phyloP scores from a whole-genome alignment of 2,113 vertebrate species.

The Microcebus griseorufus region DNA sequence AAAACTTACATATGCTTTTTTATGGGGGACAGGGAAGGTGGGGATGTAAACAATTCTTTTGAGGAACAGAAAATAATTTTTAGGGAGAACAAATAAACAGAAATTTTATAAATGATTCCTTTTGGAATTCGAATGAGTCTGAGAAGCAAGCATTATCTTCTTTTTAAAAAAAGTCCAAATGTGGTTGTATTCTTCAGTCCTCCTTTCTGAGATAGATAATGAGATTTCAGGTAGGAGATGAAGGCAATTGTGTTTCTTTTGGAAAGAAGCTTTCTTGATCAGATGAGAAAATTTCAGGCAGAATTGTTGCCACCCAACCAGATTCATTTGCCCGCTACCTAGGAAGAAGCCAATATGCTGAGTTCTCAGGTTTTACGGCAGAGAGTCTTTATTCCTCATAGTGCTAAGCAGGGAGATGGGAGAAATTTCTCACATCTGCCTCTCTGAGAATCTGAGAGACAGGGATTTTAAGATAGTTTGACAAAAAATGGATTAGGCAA shows the following conservation, averaged over 20 bases:
- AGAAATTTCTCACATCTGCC: no score
- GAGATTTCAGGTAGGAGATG: background rate
- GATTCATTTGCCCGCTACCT: no score
- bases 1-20: background rate
- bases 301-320: no score
- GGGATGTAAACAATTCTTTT: background rate
- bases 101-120: background rate
- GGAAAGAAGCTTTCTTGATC: background rate
- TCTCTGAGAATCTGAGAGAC: no score
- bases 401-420: no score
- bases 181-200: background rate
- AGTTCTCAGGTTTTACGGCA: no score
- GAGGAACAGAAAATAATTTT: background rate
- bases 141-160: background rate
- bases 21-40: background rate
- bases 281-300: background rate
- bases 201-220: background rate
- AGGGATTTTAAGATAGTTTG: no score
- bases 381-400: no score
- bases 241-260: background rate
- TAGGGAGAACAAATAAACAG: background rate
- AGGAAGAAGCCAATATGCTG: no score
- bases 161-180: background rate
- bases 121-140: background rate
- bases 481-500: no score